Evolutionary conservation across 2,888 invertebrate genomes (phyloP), one percentile per base, ranked within the genome.

Genomic region (Himalopsyche kuldschensis): DNA sequence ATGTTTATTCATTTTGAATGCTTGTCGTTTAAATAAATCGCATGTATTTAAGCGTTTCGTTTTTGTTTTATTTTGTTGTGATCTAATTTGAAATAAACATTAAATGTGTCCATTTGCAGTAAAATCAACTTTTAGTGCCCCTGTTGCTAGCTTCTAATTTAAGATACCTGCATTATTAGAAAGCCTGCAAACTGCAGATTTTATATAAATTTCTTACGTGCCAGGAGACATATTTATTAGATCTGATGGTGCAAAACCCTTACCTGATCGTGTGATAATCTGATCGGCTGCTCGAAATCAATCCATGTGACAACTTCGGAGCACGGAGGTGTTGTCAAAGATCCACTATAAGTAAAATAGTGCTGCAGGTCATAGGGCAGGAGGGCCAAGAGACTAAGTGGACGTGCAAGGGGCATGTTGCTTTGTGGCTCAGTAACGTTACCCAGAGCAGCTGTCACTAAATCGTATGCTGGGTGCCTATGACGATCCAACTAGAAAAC

Each of bases 301-400:
- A 97, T 94, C 97, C 97, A 97, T 63, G 94, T 94, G 63, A 97
- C 97, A 78, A 96, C 94, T 91, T 97, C 97, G 30, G 93, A 93
- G 87, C 96, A 96, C 0, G 97, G 97, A 2, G 97, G 97, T 2
- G 97, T 97, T 4, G 97, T 97, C 86, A 97, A 89, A 0, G 97
- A 97, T 0, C 97, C 97, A 75, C 93, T 92, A 89, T 97, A 97
- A 0, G 96, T 97, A 91, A 95, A 97, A 90, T 96, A 97, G 55
- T 94, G 90, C 48, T 92, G 89, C 84, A 93, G 89, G 87, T 93
- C 91, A 76, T 89, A 89, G 0, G 91, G 92, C 82, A 94, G 87
- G 75, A 94, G 92, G 80, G 93, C 90, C n/a, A 90, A 89, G 87
- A 95, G 90, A 0, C 92, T 91, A 87, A 93, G 91, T 0, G 92